Evolutionary conservation across 2,797 vertebrate species (phyloP).

Genomic region (Decapterus maruadsi): DNA sequence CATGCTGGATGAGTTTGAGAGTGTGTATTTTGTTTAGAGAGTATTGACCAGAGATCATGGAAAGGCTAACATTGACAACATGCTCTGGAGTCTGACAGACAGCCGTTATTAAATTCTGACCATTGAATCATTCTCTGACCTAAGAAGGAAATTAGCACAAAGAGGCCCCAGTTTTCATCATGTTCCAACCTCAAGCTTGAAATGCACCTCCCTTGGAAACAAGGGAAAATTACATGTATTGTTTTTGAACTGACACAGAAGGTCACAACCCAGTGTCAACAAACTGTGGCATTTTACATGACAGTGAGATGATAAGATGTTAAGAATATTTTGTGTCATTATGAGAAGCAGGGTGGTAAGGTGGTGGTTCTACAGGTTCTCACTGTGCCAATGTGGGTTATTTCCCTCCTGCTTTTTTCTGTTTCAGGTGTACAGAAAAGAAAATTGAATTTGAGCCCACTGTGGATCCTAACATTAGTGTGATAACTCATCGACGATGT

Average conservation of each 20-base stretch:
- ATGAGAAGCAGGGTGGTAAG: not conserved
- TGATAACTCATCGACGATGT: no score
- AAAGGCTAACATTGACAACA: constrained; percentile 54
- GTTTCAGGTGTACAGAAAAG: no score
- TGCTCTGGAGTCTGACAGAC: constrained; percentile 46
- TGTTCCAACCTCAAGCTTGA: not conserved
- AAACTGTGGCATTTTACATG: not conserved
- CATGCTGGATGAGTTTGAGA: constrained; percentile 75
- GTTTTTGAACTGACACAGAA: not conserved
- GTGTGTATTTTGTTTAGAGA: constrained; percentile 75
- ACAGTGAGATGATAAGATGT: not conserved
- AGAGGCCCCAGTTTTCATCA: constrained; percentile 9
- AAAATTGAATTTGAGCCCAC: no score
- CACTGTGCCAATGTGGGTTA: no score
- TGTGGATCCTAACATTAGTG: no score
- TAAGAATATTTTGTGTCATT: not conserved
- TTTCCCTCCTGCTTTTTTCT: no score
- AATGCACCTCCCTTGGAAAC: not conserved
- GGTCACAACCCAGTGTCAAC: not conserved
- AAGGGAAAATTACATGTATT: not conserved
- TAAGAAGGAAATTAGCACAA: constrained; percentile 10
- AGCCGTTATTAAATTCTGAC: constrained; percentile 48
- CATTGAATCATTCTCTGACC: constrained; percentile 24
- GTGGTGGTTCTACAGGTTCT: no score
- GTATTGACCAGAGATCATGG: constrained; percentile 56